Percentiles rank a stretch among this genome's conserved stretches.
Conservation (phyloP, 2,888 invertebrate species). For the Drosophila leonis region DNA sequence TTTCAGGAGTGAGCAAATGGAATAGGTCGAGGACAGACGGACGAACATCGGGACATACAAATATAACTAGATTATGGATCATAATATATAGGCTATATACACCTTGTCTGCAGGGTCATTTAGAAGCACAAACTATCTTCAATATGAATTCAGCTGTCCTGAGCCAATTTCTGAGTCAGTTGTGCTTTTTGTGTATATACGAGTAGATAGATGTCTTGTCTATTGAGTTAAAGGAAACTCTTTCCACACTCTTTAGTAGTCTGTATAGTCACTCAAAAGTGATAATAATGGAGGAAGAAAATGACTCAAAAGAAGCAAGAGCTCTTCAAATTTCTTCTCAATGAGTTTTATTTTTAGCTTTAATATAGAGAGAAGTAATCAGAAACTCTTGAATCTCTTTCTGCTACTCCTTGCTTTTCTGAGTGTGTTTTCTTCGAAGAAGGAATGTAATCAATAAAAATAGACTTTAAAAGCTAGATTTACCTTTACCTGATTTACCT, state of each 20-base stretch:
- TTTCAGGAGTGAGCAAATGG: neutral
- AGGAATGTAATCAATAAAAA: no score
- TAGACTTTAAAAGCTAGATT: no score
- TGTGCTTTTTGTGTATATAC: no score
- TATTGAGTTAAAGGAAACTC: neutral
- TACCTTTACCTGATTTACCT: no score
- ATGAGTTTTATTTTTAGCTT: no score
- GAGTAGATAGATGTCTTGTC: neutral
- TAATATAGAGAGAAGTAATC: no score
- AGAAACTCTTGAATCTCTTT: neutral
- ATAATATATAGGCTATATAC: neutral
- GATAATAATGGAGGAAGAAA: neutral
- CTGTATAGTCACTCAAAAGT: neutral
- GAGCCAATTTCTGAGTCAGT: neutral
- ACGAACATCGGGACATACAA: neutral
- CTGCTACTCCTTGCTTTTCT: no score
- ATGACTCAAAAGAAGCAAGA: neutral
- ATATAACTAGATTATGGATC: neutral
- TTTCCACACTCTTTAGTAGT: no score
- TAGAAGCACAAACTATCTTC: neutral
- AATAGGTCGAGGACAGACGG: neutral
- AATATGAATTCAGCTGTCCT: neutral
- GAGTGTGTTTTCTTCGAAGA: no score
- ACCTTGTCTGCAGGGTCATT: no score
- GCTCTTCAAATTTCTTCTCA: neutral